Base-by-base conservation (phyloP, 2,113 vertebrate species). In the Chloroceryle aenea region DNA sequence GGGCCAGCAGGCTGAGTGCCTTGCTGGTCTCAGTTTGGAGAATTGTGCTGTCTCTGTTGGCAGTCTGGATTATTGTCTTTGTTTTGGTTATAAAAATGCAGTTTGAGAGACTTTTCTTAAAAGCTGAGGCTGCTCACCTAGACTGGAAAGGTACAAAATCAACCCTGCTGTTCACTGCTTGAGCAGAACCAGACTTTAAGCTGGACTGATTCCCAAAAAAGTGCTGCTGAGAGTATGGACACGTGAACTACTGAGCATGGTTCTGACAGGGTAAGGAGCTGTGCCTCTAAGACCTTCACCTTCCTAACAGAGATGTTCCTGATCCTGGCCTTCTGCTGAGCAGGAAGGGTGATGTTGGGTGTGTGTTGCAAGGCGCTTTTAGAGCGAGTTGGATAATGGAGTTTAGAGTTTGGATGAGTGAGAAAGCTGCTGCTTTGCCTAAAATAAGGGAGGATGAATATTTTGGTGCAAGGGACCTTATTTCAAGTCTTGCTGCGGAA, bases 171-270 rank as follows among this genome's bases (percentile, higher is more conserved):
- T 21, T 66, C n/a, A 22, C 13, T 25, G 0, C 26, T 21, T 7
- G 10, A 27, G 30, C 48, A 26, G 26, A 12, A 1, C 0, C 8
- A 20, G 53, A 18, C 6, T 23, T 19, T 27, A 12, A 1, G 1
- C 30, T 21, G 32, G 25, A 9, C 14, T 32, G 20, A 3, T n/a
- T 43, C 43, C 64, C 9, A 1, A 14, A 21, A 13, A 4, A 4
- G 10, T 3, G 8, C 16, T 50, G 68, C 53, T 34, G 38, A 2
- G 4, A 1, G 0, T 27, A 1, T 2, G 29, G 67, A 11, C 23
- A 3, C 3, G 0, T 13, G 71, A 32, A 42, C 7, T 58, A 14
- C 5, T 0, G 0, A 12, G 36, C 7, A 53, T 15, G 38, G 20
- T 7, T 14, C 55, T 13, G 61, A 7, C 21, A 9, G 21, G 5